Conservation (phyloP, 2,888 invertebrate species). For the Troides helena region DNA sequence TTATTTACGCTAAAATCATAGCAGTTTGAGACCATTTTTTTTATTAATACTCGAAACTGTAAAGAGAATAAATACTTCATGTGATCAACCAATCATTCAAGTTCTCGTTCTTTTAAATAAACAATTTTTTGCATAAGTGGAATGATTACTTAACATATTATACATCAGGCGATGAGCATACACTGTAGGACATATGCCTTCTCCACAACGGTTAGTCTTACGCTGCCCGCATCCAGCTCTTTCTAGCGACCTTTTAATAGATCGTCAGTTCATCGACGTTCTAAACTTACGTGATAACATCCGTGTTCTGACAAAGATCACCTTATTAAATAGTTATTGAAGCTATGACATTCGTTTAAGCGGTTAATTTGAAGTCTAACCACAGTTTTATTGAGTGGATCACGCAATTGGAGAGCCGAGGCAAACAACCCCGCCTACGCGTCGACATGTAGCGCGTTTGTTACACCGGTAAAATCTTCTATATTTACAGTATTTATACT, state of each 20-base stretch:
- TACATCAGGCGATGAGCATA: too few species aligned
- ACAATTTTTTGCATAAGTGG: not conserved
- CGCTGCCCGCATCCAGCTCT: too few species aligned
- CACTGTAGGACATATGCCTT: too few species aligned
- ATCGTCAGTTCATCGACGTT: too few species aligned
- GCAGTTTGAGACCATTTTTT: too few species aligned
- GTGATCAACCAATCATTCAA: too few species aligned
- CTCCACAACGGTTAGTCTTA: too few species aligned
- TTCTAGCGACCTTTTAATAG: too few species aligned
- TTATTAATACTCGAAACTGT: too few species aligned
- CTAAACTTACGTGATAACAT: not conserved
- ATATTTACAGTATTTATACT: constrained; percentile 45
- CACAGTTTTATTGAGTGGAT: constrained; percentile 69
- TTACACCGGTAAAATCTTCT: constrained; percentile 47
- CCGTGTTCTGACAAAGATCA: not conserved
- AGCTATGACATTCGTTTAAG: constrained; percentile 51
- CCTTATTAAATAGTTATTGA: constrained; percentile 12
- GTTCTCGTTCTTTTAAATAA: not conserved
- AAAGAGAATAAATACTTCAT: too few species aligned
- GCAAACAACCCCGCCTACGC: constrained; percentile 73
- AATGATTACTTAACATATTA: not conserved
- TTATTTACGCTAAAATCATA: not conserved
- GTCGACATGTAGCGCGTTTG: constrained; percentile 35
- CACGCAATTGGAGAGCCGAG: constrained; percentile 70
- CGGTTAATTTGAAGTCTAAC: constrained; percentile 60